A percentile compares a stretch with the other conserved stretches of the same genome.
These are phyloP conservation scores for Nerophis ophidion DNA, from an alignment of 2,113 vertebrate species.

Conservation along the genomic window DNA sequence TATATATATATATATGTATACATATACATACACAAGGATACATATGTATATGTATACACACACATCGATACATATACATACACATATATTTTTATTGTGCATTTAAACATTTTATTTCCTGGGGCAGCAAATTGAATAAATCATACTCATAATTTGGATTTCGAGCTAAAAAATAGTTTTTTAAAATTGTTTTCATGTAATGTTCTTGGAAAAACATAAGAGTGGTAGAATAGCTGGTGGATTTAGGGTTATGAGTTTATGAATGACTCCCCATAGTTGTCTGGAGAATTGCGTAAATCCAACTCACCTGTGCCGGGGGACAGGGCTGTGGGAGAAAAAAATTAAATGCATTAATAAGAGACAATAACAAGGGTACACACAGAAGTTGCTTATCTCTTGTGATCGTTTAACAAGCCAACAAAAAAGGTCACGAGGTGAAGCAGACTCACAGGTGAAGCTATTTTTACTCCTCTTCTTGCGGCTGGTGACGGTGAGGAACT, in stretches of 20 bases:
- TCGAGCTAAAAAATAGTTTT: not conserved
- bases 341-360: constrained; percentile 19
- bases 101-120: no score
- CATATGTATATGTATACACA: no score
- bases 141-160: no score
- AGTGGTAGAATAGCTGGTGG: not conserved
- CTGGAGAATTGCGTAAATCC: constrained; percentile 1
- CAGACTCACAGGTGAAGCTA: constrained; percentile 79
- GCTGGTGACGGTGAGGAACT: constrained; percentile 95
- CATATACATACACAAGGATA: no score
- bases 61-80: no score
- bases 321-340: constrained; percentile 71
- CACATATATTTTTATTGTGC: no score
- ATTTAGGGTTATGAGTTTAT: not conserved
- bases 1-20: no score
- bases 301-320: constrained; percentile 87
- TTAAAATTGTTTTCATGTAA: not conserved
- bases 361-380: constrained; percentile 6
- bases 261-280: not conserved
- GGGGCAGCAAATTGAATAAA: no score
- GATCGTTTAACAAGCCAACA: not conserved
- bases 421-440: not conserved
- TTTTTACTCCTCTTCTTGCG: constrained; percentile 87
- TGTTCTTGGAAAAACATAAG: not conserved
- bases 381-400: constrained; percentile 4